Percentiles rank a stretch among this genome's conserved stretches.
These are phyloP conservation scores for Philopotamus ludificatus DNA, from an alignment of 1,140 invertebrate genomes.

Conservation along the genomic window DNA sequence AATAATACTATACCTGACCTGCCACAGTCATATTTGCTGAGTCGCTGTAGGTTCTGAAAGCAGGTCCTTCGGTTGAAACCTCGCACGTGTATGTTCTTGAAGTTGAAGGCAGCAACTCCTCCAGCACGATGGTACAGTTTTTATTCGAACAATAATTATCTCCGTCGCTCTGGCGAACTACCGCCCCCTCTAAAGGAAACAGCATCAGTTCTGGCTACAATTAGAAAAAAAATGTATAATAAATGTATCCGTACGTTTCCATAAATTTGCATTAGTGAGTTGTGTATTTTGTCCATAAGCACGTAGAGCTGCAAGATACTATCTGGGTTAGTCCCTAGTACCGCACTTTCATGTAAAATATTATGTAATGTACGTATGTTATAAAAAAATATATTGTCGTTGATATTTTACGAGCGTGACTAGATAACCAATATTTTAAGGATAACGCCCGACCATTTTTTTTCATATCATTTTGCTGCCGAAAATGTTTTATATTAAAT, in stretches of 20 bases:
- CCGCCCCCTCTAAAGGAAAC: constrained; percentile 14
- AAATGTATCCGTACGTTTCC: neutral
- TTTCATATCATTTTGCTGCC: neutral
- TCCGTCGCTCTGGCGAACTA: neutral
- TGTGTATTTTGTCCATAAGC: neutral
- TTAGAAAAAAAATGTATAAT: constrained; percentile 3
- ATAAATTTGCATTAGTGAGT: too few species aligned
- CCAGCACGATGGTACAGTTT: constrained; percentile 47
- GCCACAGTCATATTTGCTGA: constrained; percentile 55
- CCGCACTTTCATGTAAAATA: neutral
- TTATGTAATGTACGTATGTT: neutral
- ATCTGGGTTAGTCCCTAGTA: neutral
- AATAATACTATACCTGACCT: constrained; percentile 44
- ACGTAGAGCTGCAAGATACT: neutral
- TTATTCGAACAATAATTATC: constrained; percentile 44
- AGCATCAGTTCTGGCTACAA: constrained; percentile 12
- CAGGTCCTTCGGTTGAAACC: constrained; percentile 55
- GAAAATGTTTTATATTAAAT: too few species aligned
- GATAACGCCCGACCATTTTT: neutral
- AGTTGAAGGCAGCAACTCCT: constrained; percentile 44
- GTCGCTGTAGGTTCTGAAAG: constrained; percentile 50
- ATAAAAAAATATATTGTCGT: neutral
- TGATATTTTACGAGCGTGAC: neutral
- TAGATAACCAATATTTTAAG: neutral
- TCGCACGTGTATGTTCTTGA: constrained; percentile 55